Evolutionary conservation across 1,140 invertebrate species (phyloP), one percentile per base, ranked within the genome.

Genomic region (Diuraphis noxia): DNA sequence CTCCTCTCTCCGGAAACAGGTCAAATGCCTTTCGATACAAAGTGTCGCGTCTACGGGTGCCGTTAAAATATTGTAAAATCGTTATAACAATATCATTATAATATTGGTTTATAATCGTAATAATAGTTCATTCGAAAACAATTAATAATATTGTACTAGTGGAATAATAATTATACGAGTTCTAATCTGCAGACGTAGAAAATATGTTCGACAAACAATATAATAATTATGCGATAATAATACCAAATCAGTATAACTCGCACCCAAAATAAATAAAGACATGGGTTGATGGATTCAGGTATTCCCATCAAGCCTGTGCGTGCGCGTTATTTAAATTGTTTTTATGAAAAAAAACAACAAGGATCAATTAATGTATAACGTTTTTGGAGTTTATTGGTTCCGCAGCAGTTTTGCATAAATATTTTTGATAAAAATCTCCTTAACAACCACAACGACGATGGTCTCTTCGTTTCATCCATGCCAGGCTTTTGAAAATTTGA

Each of bases 1-100:
- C 82, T 17, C 30, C n/a, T 41, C 17, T 43, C 82, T 85, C 9
- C n/a, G n/a, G 49, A 87, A 87, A 87, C 34, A 25, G 46, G 46
- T 87, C 85, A 38, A 56, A 56, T 36, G 85, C 43, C 46, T 8
- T 36, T 23, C 84, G 43, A 86, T 86, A 86, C 84, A 23, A 84
- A 43, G 41, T 86, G 84, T 49, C 84, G 36, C n/a, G 19, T 46
- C 43, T n/a, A n/a, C 19, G 43, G n/a, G 8, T 49, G 21, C 43
- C 40, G 40, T 43, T 82, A 82, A 30, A 81, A 38, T 81, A 79
- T 34, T 34, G 72, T 79, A 23, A 79, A 79, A 79, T 36, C 72
- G n/a, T 36, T 72, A n/a, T 72, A n/a, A n/a, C 34, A 72, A n/a
- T 72, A n/a, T 17, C 34, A 72, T n/a, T 4, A 72, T 72, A n/a